Evolutionary conservation across 2,797 vertebrate genomes (phyloP), one percentile per base, ranked within the genome.

Genomic region (Orientallactaga sibirica): DNA sequence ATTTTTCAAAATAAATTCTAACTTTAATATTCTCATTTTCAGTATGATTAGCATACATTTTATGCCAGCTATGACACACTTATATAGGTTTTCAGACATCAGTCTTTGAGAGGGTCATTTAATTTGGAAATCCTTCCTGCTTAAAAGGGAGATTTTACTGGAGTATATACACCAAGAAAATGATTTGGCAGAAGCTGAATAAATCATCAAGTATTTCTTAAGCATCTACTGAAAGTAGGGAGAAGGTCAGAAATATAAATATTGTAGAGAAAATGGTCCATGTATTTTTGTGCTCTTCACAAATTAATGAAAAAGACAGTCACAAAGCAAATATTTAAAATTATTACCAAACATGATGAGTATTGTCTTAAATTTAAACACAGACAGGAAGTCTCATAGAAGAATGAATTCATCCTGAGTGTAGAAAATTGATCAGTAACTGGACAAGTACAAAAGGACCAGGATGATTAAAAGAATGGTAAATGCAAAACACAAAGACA

Each of bases 191-290:
- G 37, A 79, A 82, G 67, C 55, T 70, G 11, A 48, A 20, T 33
- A 73, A 70, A 70, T 80, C 67, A 83, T 73, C 48, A 81, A 41
- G 77, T 48, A 48, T 41, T n/a, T n/a, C 41, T 91, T 62, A 86
- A 90, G 64, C 6, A 43, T 33, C 48, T 71, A 64, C 20, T 19
- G 37, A 68, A 71, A 79, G 66, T 73, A 70, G 66, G 43, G 22
- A 66, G 14, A 52, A 58, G 61, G 68, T 86, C 79, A 71, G 18
- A 95, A 85, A 88, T 71, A 67, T n/a, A 74, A 84, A 94, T 64
- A 86, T 84, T 93, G 15, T 83, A 80, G 90, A 58, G 24, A 15
- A 92, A 82, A 67, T 27, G 5, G 16, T 19, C 18, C 33, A 9
- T 24, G 11, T 2, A 58, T 58, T 73, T 96, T 67, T 84, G 55